Base-by-base conservation (phyloP, 2,797 vertebrate species). In the Dendrocincla tyrannina region DNA sequence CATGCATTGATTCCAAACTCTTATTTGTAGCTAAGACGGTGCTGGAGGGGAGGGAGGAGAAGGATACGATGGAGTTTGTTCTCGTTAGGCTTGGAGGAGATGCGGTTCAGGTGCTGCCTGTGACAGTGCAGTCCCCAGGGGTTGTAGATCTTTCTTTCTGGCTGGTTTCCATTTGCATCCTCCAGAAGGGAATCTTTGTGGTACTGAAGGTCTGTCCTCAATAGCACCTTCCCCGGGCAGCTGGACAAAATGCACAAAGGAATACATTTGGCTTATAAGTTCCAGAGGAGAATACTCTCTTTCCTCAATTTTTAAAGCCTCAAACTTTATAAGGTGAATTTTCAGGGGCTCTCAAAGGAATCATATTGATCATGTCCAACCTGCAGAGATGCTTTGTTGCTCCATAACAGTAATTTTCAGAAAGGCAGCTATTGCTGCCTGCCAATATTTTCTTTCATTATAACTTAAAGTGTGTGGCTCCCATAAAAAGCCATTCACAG, bases 111-210 rank as follows among this genome's bases (percentile, higher is more conserved):
- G 89, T 98, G 98, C 92, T 98, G 97, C 87, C 91, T 92, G 93
- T 98, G 98, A 62, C 98, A 98, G 88, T 97, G 97, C 68, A 98
- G 95, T 17, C 97, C 98, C 98, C 98, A 98, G 2, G 98, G 98
- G 93, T 98, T 98, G 81, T 95, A 96, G 96, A 94, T 93, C n/a
- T 89, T 96, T 83, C 72, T 97, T 76, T 98, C 96, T 3, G 64
- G 8, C 91, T 97, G 97, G 70, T 93, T 97, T 44, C 95, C 85
- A 2, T 94, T 94, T 6, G 85, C 37, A 3, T 97, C 97, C n/a
- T 97, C 96, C 91, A 96, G 46, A 85, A 97, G 80, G 1, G 95
- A 91, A 58, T 97, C 97, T 39, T 92, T 35, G 30, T 28, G 63
- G 79, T 95, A 93, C 70, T 94, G 96, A 88, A 97, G 89, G 47